Evolutionary conservation across 2,113 vertebrate genomes (phyloP).

Genomic region (Synchiropus splendidus): DNA sequence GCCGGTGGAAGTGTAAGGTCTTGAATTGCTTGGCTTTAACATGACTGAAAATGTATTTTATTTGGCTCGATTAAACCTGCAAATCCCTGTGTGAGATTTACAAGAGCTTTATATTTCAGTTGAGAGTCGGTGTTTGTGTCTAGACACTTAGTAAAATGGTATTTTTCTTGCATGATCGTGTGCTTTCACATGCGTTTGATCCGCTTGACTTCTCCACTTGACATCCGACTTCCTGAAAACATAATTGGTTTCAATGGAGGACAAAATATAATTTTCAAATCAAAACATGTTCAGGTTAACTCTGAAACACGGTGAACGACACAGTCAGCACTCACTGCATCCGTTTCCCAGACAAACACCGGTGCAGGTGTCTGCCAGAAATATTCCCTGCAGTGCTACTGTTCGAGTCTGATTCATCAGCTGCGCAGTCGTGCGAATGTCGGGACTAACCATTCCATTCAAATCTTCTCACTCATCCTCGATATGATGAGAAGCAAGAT

Average conservation of each 20-base stretch:
- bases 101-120: no score
- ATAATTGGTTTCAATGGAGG: constrained; percentile 16
- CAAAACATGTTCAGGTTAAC: constrained; percentile 43
- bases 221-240: constrained; percentile 29
- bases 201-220: constrained; percentile 33
- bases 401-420: constrained; percentile 43
- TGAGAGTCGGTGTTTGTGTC: no score
- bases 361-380: constrained; percentile 39
- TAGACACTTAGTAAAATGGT: no score
- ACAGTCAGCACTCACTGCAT: constrained; percentile 37
- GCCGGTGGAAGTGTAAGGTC: no score
- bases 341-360: constrained; percentile 42
- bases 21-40: no score
- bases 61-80: no score
- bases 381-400: constrained; percentile 46
- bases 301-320: constrained; percentile 48
- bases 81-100: no score
- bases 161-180: no score
- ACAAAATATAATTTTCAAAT: constrained; percentile 40
- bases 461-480: constrained; percentile 14
- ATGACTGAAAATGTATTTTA: no score
- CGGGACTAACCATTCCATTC: constrained; percentile 21
- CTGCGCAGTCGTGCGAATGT: constrained; percentile 34
- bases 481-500: constrained; percentile 23
- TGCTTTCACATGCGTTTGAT: no score